Base-by-base conservation (phyloP, 2,888 invertebrate species). In the Macaria liturata region DNA sequence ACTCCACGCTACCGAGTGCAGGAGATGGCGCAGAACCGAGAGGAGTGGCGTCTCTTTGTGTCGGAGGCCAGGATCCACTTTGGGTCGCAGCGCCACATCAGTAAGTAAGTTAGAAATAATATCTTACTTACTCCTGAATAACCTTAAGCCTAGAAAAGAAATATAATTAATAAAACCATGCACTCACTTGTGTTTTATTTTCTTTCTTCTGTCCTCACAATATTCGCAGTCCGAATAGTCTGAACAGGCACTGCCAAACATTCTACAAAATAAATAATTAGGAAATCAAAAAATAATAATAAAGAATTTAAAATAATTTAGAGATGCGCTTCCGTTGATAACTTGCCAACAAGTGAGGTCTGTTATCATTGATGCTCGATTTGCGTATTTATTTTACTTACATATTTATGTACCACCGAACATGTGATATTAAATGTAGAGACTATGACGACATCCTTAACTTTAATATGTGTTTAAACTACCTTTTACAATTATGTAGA, bases 171-270 rank as follows among this genome's bases (percentile, higher is more conserved):
- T 20, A 20, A 20, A 8, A 37, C 7, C 5, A 6, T 46, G 7
- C 4, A 61, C 66, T 62, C 49, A 84, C 84, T 65, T 76, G 47
- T 68, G 69, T 49, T 69, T 76, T 32, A 57, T 62, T 20, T 64
- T 69, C n/a, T 60, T 67, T 49, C 74, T 72, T 39, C 72, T 72
- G 0, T 82, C 81, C n/a, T 83, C 84, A 62, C 73, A 81, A 64
- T 72, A 82, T 69, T 84, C 91, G 78, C 86, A 92, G 72, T 84
- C 94, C 61, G 80, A 93, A 72, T 81, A 86, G 70, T 88, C 93
- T 47, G 81, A 90, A 64, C 79, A 83, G 5, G 80, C 80, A 69
- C 83, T 84, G 34, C 80, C 86, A 60, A 90, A 89, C 64, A 88
- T 71, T 64, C 91, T 91, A 74, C 30, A 74, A 77, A 64, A 59